Percentiles rank a stretch among this genome's conserved stretches.
phyloP scores from a whole-genome alignment of 2,888 invertebrate species.

The Zaprionus lineosus region DNA sequence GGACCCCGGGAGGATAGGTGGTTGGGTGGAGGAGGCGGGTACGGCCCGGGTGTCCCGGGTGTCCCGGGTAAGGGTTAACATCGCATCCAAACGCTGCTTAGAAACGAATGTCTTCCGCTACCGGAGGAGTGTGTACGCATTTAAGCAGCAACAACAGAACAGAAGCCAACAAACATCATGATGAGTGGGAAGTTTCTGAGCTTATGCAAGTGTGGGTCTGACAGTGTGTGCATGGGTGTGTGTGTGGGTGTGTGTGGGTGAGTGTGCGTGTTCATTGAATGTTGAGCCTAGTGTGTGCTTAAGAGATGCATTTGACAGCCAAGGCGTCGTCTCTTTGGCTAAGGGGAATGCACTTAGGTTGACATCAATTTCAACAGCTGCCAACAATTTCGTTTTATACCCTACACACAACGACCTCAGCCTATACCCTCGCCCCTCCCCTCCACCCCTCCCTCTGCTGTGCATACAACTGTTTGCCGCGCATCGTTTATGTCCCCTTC shows the following conservation, averaged over 20 bases:
- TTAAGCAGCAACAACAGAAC: conserved; percentile 58
- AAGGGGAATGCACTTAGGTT: conserved; percentile 58
- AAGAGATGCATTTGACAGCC: conserved; percentile 53
- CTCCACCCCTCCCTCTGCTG: background rate
- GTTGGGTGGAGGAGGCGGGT: background rate
- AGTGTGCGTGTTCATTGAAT: background rate
- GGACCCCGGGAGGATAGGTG: too few species aligned
- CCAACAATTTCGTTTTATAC: conserved; percentile 42
- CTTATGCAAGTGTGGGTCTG: too few species aligned
- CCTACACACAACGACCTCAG: background rate
- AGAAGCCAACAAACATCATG: conserved; percentile 22
- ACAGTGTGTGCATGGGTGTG: background rate
- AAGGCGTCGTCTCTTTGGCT: conserved; percentile 16
- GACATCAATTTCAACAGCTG: conserved; percentile 58
- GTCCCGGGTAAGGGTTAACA: too few species aligned
- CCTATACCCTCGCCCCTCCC: background rate
- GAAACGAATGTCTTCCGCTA: conserved; percentile 63
- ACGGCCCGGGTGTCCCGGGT: too few species aligned
- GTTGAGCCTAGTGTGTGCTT: conserved; percentile 31
- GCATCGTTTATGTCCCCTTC: conserved; percentile 36
- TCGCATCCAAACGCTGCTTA: conserved; percentile 57
- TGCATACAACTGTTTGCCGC: background rate
- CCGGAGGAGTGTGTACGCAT: conserved; percentile 63
- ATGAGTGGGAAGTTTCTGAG: too few species aligned
- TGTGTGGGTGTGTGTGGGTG: background rate